Percentiles rank a stretch among this genome's conserved stretches.
Conservation (phyloP, 2,113 vertebrate genomes). For the Clupea harengus region DNA sequence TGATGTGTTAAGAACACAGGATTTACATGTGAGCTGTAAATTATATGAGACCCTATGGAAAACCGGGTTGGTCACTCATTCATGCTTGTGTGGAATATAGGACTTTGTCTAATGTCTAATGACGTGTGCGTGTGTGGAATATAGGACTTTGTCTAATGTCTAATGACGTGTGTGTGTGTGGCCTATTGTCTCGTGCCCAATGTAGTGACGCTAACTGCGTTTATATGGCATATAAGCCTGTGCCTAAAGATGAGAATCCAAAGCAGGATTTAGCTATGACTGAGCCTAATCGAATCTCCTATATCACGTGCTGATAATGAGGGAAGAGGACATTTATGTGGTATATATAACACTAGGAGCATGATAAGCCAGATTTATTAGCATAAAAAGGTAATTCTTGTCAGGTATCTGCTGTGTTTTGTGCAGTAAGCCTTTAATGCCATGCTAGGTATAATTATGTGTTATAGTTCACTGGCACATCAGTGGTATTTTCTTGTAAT, state of each 20-base stretch:
- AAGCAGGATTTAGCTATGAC: too few relatives aligned
- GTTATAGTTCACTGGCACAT: background rate
- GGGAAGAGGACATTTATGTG: too few relatives aligned
- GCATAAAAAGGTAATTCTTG: background rate
- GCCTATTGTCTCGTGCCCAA: background rate
- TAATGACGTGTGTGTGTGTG: background rate
- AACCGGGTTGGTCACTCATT: too few relatives aligned
- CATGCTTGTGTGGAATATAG: background rate
- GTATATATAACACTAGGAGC: background rate
- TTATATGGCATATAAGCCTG: too few relatives aligned
- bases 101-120: background rate
- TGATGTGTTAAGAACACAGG: background rate
- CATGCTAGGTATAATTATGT: background rate
- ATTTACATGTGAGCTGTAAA: background rate
- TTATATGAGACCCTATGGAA: background rate
- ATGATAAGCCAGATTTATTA: background rate
- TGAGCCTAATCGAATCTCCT: too few relatives aligned
- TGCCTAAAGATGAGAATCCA: too few relatives aligned
- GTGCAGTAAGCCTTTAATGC: too few relatives aligned
- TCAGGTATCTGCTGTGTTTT: background rate
- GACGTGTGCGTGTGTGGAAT: background rate
- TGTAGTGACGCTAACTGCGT: background rate
- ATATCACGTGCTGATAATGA: too few relatives aligned
- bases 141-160: background rate
- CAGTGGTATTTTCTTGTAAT: background rate